Base-by-base conservation (phyloP, 2,888 invertebrate genomes). In the Meteorus cinctellus region DNA sequence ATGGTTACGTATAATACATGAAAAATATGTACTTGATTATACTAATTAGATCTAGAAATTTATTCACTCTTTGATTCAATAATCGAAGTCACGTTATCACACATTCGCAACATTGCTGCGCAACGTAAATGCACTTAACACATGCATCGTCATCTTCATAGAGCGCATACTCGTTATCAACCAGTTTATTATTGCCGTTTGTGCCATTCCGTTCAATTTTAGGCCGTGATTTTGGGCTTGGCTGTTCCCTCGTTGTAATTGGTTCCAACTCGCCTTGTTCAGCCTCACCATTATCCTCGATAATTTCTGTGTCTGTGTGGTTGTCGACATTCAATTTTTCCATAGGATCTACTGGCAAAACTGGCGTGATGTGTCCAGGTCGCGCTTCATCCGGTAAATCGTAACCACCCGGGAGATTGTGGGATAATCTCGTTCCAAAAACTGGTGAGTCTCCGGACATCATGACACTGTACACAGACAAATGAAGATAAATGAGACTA, bases 51-150 rank as follows among this genome's bases (percentile, higher is more conserved):
- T 51, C 19, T n/a, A 51, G 24, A 68, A 14, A 36, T 24, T 10
- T 41, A 41, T 41, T 41, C 12, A 34, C 34, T 34, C 6, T 0
- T 41, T 41, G 12, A 8, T 12, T 12, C 12, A 27, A 51, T 6
- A 27, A 12, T 27, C 24, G 24, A 45, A 36, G 78, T 89, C 84
- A 89, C 59, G 88, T 77, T 83, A 90, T 89, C 75, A 91, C 91
- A 88, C 94, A 94, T 82, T 93, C 93, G 89, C 93, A 93, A 84
- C 93, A 93, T 85, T 92, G 92, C 82, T 93, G 89, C 1, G 92
- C 91, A 81, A 92, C 92, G 83, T 93, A 93, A 24, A 93, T 89
- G 83, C 94, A 94, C 84, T 92, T 92, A 16, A 93, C 91, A 82
- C 93, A 93, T 69, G 90, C 91, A 78, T 92, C 92, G 24, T 93